Evolutionary conservation across 2,888 invertebrate genomes (phyloP), one percentile per base, ranked within the genome.

Genomic region (Anthoptus insignis): DNA sequence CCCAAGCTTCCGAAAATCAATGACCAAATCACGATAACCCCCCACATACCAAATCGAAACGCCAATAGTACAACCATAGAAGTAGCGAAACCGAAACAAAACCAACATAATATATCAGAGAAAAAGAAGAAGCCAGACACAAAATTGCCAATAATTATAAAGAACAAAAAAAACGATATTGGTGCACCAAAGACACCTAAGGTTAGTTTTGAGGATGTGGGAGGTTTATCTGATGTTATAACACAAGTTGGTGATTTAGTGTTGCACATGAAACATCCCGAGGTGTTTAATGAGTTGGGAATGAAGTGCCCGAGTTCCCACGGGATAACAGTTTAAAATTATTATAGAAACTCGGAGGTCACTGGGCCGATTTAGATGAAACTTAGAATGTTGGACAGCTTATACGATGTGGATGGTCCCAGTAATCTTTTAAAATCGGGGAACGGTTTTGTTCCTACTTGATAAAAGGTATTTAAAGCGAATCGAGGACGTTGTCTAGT

Each of bases 251-350:
- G 96, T 81, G 96, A 96, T 80, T 89, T 97, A 63, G 89, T 98
- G 57, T 93, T 98, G 73, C 98, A 99, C 81, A 95, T 99, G 85
- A 97, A 96, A 77, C 97, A 98, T 79, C 98, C 99, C 2, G 97
- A 98, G 84, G 95, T 99, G n/a, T 99, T 98, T 84, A 93, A 94
- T 65, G 94, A 96, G 73, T 93, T 99, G 69, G 98, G 98, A 1
- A 95, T 98, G 59, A 95, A 97, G 70, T 97, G 99, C 39, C 98
- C 99, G 0, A 94, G 98, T n/a, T n/a, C n/a, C n/a, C n/a, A n/a
- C n/a, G n/a, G n/a, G n/a, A n/a, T n/a, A n/a, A n/a, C n/a, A n/a
- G n/a, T n/a, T n/a, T n/a, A n/a, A n/a, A n/a, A n/a, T n/a, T n/a
- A n/a, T n/a, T n/a, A n/a, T n/a, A n/a, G n/a, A n/a, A n/a, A n/a